Evolutionary conservation across 2,888 invertebrate species (phyloP), one percentile per base, ranked within the genome.

Genomic region (Petrophora chlorosata): DNA sequence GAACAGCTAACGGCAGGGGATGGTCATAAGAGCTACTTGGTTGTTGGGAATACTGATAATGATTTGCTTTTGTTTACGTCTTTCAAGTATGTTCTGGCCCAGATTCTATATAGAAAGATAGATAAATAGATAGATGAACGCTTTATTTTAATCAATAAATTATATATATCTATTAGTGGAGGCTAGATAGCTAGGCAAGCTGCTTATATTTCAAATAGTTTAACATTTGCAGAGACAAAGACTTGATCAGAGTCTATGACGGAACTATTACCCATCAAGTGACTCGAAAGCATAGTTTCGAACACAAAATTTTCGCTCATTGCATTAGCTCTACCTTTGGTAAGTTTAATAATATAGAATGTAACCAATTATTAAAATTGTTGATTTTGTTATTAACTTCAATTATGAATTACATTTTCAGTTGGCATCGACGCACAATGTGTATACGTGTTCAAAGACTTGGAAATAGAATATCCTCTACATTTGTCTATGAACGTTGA

Each of bases 1-100:
- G 80, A 79, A 0, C 56, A 77, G 5, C 57, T 87, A 14, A 92
- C 92, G 0, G 87, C 92, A 0, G 90, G 91, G 13, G 64, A 70
- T 0, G 72, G 77, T 33, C 93, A 93, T 56, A 89, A 87, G 41
- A 86, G 92, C 73, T 86, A 90, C 46, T 69, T 95, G 10, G 65
- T 95, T 43, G 90, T 94, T 19, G 95, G 95, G 0, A 94, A 94
- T 75, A 92, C 91, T 0, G 79, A 92, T 42, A 94, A 95, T 70
- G 86, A 91, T 65, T 67, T 94, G 5, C 69, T 95, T 26, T 70
- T 92, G 32, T 87, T 92, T 43, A 83, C 88, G 46, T 82, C 87
- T 61, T 91, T 92, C 67, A 85, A 83, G 93, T 94, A 83, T 82
- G 88, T 49, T 15, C 4, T 19, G 4, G 19, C 30, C 15, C n/a